phyloP scores from a whole-genome alignment of 1,140 invertebrate species.

The Drosophila mauritiana region DNA sequence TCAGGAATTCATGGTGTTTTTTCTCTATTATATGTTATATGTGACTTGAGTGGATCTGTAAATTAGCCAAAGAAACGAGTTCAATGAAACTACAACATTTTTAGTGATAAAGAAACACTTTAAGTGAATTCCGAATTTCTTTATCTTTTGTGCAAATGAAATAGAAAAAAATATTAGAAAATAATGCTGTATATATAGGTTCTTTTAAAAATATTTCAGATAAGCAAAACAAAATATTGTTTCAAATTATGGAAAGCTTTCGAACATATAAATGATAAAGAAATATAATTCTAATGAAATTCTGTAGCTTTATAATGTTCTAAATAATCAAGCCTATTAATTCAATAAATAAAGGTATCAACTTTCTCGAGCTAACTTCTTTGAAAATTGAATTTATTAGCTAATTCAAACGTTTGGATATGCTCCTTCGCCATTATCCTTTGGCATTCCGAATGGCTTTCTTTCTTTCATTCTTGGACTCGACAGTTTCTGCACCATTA shows the following conservation, averaged over 20 bases:
- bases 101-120: not conserved
- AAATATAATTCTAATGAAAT: too few relatives aligned
- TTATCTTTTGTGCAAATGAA: too few relatives aligned
- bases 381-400: not conserved
- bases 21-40: not conserved
- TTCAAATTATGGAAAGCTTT: too few relatives aligned
- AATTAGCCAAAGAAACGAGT: not conserved
- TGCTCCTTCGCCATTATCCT: conserved; percentile 13
- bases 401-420: not conserved
- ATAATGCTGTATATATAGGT: too few relatives aligned
- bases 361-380: not conserved
- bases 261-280: too few relatives aligned
- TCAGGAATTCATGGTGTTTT: conserved; percentile 20
- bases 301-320: too few relatives aligned
- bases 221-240: too few relatives aligned
- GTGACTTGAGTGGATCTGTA: not conserved
- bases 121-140: not conserved
- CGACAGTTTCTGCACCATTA: conserved; percentile 51
- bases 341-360: too few relatives aligned
- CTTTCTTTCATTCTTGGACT: not conserved
- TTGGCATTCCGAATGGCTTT: not conserved
- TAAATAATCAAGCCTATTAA: too few relatives aligned
- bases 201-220: too few relatives aligned
- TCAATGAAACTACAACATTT: not conserved
- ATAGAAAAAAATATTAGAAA: too few relatives aligned